Evolutionary conservation across 2,113 vertebrate species (phyloP).

Genomic region (Anolis carolinensis): DNA sequence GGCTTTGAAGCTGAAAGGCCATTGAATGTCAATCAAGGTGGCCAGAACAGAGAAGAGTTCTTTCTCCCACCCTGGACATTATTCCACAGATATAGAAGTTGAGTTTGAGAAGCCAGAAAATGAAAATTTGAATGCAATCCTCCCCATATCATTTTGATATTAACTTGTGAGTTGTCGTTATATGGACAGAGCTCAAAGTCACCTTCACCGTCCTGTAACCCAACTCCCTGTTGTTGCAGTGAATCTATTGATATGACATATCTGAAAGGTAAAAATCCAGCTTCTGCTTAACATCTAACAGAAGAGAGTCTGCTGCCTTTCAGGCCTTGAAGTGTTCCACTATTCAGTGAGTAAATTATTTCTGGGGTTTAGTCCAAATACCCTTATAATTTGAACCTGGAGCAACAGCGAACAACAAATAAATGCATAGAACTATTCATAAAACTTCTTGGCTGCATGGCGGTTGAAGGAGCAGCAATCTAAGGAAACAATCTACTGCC

Average conservation of each 20-base stretch:
- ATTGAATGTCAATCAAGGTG: no score
- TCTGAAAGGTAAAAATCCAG: not conserved
- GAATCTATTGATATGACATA: not conserved
- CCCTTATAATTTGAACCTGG: not conserved
- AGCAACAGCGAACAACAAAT: not conserved
- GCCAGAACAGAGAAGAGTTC: no score
- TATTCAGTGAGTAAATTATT: not conserved
- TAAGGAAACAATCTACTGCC: not conserved
- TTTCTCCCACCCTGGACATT: no score
- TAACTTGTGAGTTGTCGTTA: not conserved
- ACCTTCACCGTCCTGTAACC: not conserved
- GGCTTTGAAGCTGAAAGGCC: no score
- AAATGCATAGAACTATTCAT: no score
- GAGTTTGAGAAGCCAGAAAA: no score
- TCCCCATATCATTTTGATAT: no score
- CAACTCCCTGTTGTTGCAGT: not conserved
- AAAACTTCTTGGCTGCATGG: not conserved
- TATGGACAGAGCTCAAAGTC: not conserved
- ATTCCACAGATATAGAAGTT: no score
- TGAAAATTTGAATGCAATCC: no score
- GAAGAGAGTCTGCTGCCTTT: not conserved
- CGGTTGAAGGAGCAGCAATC: not conserved
- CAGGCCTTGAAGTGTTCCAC: no score
- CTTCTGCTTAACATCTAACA: not conserved
- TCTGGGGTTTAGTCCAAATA: not conserved